Conservation (phyloP, 2,888 invertebrate genomes). For the Unio pictorum region DNA sequence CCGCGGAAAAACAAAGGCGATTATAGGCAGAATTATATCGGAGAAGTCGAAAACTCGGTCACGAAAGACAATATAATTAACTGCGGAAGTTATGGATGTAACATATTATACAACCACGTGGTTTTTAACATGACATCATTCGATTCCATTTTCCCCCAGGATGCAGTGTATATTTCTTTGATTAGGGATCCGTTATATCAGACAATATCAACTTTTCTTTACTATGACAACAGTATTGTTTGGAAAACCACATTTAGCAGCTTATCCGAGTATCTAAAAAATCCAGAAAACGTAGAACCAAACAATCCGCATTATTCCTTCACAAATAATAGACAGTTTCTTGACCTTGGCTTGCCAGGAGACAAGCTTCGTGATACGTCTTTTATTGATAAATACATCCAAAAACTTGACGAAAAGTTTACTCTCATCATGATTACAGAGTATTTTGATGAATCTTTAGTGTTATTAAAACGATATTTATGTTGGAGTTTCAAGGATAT, state of each 20-base stretch:
- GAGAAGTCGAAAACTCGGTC: slow-evolving; percentile 30
- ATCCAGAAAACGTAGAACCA: slow-evolving; percentile 44
- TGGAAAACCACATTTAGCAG: slow-evolving; percentile 15
- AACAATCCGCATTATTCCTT: slow-evolving; percentile 31
- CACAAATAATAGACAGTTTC: slow-evolving; percentile 54
- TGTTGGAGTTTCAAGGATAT: slow-evolving; percentile 63
- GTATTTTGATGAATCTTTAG: slow-evolving; percentile 65
- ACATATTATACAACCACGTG: slow-evolving; percentile 56
- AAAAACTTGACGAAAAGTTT: slow-evolving; percentile 47
- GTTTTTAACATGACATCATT: slow-evolving; percentile 44
- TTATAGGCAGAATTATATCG: slow-evolving; percentile 40
- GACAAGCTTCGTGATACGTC: slow-evolving; percentile 14
- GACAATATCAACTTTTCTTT: slow-evolving; percentile 43
- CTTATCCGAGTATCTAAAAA: slow-evolving; percentile 36
- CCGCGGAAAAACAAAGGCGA: slow-evolving; percentile 38
- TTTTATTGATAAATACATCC: slow-evolving; percentile 33
- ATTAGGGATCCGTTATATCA: slow-evolving; percentile 41
- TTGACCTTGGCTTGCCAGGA: slow-evolving; percentile 51
- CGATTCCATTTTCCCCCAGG: slow-evolving; percentile 25
- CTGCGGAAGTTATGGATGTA: slow-evolving; percentile 25
- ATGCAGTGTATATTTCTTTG: slow-evolving; percentile 40
- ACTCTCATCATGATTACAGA: slow-evolving; percentile 63
- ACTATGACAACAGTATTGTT: slow-evolving; percentile 30
- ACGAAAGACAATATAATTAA: slow-evolving; percentile 11
- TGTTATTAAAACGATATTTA: slow-evolving; percentile 57